Conservation (phyloP, 2,888 invertebrate species). For the Drosophila rubida region DNA sequence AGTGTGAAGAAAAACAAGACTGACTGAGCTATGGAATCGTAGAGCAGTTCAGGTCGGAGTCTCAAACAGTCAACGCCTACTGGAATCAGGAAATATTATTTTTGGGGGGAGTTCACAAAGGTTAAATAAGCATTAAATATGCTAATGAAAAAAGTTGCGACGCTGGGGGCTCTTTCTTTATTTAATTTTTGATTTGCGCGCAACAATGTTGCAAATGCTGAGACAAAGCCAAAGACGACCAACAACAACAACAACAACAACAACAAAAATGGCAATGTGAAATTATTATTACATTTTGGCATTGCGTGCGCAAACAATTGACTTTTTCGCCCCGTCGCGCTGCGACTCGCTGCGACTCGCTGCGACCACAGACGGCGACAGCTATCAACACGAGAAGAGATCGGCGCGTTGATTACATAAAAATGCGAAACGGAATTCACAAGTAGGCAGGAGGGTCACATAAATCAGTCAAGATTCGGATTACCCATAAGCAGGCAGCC, state of each 20-base stretch:
- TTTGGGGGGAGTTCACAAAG: constrained; percentile 54
- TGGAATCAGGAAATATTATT: constrained; percentile 56
- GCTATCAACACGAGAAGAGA: constrained; percentile 33
- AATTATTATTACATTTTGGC: constrained; percentile 56
- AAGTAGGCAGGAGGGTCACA: constrained; percentile 10
- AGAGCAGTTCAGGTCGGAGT: not conserved
- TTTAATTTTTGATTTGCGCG: constrained; percentile 37
- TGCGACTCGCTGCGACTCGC: constrained; percentile 2
- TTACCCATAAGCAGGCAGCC: constrained; percentile 20
- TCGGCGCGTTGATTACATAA: constrained; percentile 50
- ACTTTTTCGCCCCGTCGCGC: constrained; percentile 36
- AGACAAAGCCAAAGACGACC: constrained; percentile 47
- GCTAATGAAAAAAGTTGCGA: constrained; percentile 56
- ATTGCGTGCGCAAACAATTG: constrained; percentile 74
- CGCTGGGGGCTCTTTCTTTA: constrained; percentile 31
- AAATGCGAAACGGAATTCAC: constrained; percentile 36
- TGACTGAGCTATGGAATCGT: not conserved
- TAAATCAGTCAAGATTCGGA: constrained; percentile 33
- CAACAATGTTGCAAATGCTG: constrained; percentile 34
- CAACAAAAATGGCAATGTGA: constrained; percentile 49
- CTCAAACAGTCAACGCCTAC: constrained; percentile 34
- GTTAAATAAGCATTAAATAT: constrained; percentile 69
- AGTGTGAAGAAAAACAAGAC: constrained; percentile 14
- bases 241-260: constrained; percentile 16
- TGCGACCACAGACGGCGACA: constrained; percentile 18